phyloP scores from a whole-genome alignment of 1,140 invertebrate genomes.

The Papilio polyxenes region DNA sequence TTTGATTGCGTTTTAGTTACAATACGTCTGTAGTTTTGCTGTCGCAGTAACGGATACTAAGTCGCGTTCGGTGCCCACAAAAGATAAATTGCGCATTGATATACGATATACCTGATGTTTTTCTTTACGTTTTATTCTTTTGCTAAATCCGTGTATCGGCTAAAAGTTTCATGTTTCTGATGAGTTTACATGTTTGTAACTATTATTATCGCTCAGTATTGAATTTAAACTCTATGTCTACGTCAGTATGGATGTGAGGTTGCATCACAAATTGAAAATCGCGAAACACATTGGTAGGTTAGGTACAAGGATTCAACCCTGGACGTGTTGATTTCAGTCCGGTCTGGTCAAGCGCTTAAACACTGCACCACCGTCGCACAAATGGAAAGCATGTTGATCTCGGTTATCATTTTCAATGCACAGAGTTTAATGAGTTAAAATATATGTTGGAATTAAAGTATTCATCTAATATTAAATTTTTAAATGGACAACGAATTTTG shows the following conservation, averaged over 20 bases:
- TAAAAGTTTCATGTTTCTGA: slow-evolving; percentile 65
- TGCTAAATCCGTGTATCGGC: slow-evolving; percentile 49
- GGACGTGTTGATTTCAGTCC: too few species aligned
- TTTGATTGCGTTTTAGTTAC: slow-evolving; percentile 74
- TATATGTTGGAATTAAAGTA: too few species aligned
- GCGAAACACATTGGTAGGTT: too few species aligned
- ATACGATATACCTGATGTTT: slow-evolving; percentile 74
- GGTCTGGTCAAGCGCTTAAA: too few species aligned
- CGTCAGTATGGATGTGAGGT: too few species aligned
- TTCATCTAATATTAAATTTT: neutral
- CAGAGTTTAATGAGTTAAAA: too few species aligned
- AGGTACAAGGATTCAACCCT: too few species aligned
- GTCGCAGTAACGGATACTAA: slow-evolving; percentile 70
- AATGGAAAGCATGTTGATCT: too few species aligned
- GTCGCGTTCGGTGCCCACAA: slow-evolving; percentile 61
- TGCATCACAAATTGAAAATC: too few species aligned
- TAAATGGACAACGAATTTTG: neutral
- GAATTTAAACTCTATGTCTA: neutral
- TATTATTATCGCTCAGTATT: slow-evolving; percentile 19
- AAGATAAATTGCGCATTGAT: slow-evolving; percentile 75
- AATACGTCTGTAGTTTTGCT: slow-evolving; percentile 62
- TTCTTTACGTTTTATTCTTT: slow-evolving; percentile 56
- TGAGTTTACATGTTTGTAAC: slow-evolving; percentile 48
- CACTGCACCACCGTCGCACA: too few species aligned
- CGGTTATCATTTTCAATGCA: too few species aligned